These are phyloP conservation scores for Daboia siamensis DNA, from an alignment of 2,113 vertebrate species.

Conservation along the genomic window DNA sequence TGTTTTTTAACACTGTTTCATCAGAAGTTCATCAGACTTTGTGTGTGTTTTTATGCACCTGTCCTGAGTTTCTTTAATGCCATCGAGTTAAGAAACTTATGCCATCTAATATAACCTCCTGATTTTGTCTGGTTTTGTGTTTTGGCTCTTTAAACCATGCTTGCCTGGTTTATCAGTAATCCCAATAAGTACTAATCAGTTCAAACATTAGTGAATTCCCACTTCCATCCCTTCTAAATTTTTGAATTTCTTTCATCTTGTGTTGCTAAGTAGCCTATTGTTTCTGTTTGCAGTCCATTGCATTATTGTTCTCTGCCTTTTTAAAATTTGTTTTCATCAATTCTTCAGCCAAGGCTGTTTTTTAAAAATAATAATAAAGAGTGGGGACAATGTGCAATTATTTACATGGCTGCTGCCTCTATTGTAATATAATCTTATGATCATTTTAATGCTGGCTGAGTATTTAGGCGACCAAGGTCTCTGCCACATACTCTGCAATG, in stretches of 20 bases:
- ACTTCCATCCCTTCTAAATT: slow-evolving; percentile 41
- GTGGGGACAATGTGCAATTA: slow-evolving; percentile 54
- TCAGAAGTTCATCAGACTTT: slow-evolving; percentile 9
- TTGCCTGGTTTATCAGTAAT: not conserved
- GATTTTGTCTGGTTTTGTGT: not conserved
- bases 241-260: slow-evolving; percentile 62
- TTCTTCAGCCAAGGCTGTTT: slow-evolving; percentile 35
- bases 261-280: slow-evolving; percentile 59
- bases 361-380: slow-evolving; percentile 54
- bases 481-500: slow-evolving; percentile 44
- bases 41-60: slow-evolving; percentile 3
- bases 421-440: slow-evolving; percentile 57
- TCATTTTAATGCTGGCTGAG: slow-evolving; percentile 59
- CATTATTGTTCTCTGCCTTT: slow-evolving; percentile 52
- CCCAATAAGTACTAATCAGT: slow-evolving; percentile 12
- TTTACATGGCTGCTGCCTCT: slow-evolving; percentile 53
- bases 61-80: not conserved
- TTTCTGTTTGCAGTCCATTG: slow-evolving; percentile 64
- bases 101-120: not conserved
- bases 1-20: not conserved
- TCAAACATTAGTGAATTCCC: slow-evolving; percentile 24
- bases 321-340: slow-evolving; percentile 48
- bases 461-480: slow-evolving; percentile 58
- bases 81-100: not conserved
- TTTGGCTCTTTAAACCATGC: not conserved